Conservation (phyloP, 2,797 vertebrate species). For the Rhabdophis nuchalis region DNA sequence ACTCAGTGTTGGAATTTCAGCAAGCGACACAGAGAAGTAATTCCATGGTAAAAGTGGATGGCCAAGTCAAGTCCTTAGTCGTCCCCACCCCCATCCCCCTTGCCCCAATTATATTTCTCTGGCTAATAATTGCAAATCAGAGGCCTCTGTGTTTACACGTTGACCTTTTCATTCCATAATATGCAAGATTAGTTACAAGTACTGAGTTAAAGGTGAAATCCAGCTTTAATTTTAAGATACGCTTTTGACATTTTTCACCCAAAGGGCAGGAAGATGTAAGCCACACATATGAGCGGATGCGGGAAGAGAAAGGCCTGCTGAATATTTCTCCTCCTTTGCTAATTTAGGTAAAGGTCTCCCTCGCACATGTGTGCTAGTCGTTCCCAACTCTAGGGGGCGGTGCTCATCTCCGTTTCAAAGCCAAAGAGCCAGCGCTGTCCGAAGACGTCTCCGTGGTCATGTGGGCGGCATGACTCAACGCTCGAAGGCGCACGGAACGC, state of each 20-base stretch:
- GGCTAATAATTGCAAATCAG: neutral
- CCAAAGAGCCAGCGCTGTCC: no score
- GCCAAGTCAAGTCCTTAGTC: no score
- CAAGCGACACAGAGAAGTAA: neutral
- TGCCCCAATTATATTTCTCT: neutral
- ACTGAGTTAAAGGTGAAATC: neutral
- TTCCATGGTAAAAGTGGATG: neutral
- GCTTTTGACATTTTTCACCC: neutral
- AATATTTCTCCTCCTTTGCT: no score
- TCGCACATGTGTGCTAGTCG: no score
- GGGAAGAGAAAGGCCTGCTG: neutral
- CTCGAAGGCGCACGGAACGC: no score
- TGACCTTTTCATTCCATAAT: neutral
- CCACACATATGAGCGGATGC: neutral
- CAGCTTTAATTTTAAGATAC: neutral
- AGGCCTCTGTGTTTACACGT: neutral
- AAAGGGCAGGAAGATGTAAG: neutral
- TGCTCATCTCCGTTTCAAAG: no score
- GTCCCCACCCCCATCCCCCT: no score
- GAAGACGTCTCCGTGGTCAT: no score
- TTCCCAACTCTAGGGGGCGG: no score
- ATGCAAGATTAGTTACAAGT: neutral
- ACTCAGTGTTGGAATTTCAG: neutral
- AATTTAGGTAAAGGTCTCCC: no score
- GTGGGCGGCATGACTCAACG: no score